phyloP scores from a whole-genome alignment of 2,797 vertebrate genomes.

The Mormyrops boulengeri region DNA sequence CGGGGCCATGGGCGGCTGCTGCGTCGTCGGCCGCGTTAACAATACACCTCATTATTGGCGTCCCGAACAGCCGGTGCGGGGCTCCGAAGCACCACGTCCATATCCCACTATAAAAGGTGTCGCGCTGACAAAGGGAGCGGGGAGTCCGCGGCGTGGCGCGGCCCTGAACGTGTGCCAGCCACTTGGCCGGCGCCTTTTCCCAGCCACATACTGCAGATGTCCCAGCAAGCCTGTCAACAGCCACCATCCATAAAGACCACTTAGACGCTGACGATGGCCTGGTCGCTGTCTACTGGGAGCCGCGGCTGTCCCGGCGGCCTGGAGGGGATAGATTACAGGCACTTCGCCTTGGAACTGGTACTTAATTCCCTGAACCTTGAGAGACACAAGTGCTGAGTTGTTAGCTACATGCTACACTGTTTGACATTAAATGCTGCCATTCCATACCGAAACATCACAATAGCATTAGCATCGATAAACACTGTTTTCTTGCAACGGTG shows the following conservation, averaged over 20 bases:
- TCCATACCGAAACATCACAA: neutral
- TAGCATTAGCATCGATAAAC: neutral
- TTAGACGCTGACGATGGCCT: slow-evolving; percentile 18
- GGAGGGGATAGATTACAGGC: slow-evolving; percentile 12
- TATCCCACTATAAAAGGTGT: slow-evolving; percentile 46
- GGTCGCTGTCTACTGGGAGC: slow-evolving; percentile 16
- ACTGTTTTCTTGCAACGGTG: neutral
- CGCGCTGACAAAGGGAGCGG: slow-evolving; percentile 47
- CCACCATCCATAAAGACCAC: slow-evolving; percentile 39
- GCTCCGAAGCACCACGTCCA: slow-evolving; percentile 45
- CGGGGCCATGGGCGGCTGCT: neutral
- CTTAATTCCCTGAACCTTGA: neutral
- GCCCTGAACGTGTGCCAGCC: slow-evolving; percentile 56
- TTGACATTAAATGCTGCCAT: neutral
- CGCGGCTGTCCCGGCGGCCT: neutral
- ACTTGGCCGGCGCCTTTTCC: slow-evolving; percentile 45
- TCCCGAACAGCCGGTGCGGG: neutral
- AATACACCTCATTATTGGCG: slow-evolving; percentile 23
- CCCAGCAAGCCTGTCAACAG: slow-evolving; percentile 49
- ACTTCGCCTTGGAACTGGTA: neutral
- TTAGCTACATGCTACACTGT: neutral
- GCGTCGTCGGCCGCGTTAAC: neutral
- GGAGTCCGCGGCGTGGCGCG: slow-evolving; percentile 36
- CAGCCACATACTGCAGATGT: slow-evolving; percentile 56
- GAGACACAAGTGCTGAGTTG: slow-evolving; percentile 5